Evolutionary conservation across 2,888 invertebrate species (phyloP), one percentile per base, ranked within the genome.

Genomic region (Drosophila cyrtoloma): DNA sequence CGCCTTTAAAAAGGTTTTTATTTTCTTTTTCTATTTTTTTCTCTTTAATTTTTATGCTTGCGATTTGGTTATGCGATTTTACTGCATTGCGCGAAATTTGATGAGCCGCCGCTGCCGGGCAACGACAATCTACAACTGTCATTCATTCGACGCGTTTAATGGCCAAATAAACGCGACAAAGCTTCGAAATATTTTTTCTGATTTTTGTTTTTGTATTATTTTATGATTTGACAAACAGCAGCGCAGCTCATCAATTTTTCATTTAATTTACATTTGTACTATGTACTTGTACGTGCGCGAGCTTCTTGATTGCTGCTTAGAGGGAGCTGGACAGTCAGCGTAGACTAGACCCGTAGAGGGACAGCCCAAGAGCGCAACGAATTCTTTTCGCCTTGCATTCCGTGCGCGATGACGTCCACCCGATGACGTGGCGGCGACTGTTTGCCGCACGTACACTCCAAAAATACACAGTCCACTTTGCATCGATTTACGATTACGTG

Each of bases 371-470:
- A 88, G 90, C 90, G 77, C 77, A 74, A 69, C 88, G 88, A 86
- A 86, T 86, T 84, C 82, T 87, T 65, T n/a, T 86, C 39, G 89
- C 90, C 88, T 87, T 86, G 86, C 91, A 86, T 91, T 90, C 90
- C 90, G 59, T 32, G 60, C 51, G 14, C 62, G 90, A 75, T 85
- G 90, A 90, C 89, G 90, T 80, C 89, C 70, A 65, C 65, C 74
- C 47, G 50, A 62, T 71, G 65, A 68, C 81, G 63, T 77, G 79
- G 53, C 77, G 33, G 5, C 60, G 39, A 61, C 62, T 56, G 65
- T 56, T 57, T 42, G 57, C 66, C 66, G 76, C 84, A 80, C 84
- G 84, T 81, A 70, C 56, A 30, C 22, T 12, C 37, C 1, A 56
- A 39, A 64, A 67, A 57, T 69, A 76, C 84, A 58, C 71, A 66